These are phyloP conservation scores for Dendrolimus punctatus DNA, from an alignment of 1,140 invertebrate species.

Conservation along the genomic window DNA sequence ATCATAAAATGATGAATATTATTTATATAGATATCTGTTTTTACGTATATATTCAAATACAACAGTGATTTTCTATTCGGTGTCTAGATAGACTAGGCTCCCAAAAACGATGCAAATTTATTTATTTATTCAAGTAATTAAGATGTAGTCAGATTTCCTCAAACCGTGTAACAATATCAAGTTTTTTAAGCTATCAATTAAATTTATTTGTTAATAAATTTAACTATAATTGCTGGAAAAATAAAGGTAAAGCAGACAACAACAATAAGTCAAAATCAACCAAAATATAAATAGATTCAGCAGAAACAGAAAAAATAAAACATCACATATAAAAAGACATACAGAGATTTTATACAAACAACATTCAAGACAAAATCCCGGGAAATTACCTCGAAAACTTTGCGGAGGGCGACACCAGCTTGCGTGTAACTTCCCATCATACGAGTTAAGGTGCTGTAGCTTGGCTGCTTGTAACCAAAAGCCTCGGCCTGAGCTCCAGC, in stretches of 20 bases:
- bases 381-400: constrained; percentile 58
- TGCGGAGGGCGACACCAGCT: constrained; percentile 79
- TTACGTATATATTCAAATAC: too few relatives aligned
- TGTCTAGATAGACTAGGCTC: too few relatives aligned
- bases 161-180: too few relatives aligned
- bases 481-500: constrained; percentile 87
- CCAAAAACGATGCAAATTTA: too few relatives aligned
- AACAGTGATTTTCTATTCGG: too few relatives aligned
- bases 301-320: constrained; percentile 14
- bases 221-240: not conserved
- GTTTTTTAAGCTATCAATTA: too few relatives aligned
- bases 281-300: constrained; percentile 1
- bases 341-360: constrained; percentile 11
- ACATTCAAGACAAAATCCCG: constrained; percentile 13
- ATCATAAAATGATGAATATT: too few relatives aligned
- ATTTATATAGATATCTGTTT: too few relatives aligned
- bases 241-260: constrained; percentile 19
- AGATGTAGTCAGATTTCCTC: too few relatives aligned
- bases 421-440: constrained; percentile 88
- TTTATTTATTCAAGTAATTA: too few relatives aligned
- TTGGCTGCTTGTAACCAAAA: constrained; percentile 79
- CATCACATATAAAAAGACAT: constrained; percentile 11
- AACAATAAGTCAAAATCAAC: constrained; percentile 11
- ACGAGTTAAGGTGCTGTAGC: constrained; percentile 86
- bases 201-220: too few relatives aligned